Percentiles rank a stretch among this genome's conserved stretches.
Conservation (phyloP, 2,113 vertebrate species). For the Excalfactoria chinensis region DNA sequence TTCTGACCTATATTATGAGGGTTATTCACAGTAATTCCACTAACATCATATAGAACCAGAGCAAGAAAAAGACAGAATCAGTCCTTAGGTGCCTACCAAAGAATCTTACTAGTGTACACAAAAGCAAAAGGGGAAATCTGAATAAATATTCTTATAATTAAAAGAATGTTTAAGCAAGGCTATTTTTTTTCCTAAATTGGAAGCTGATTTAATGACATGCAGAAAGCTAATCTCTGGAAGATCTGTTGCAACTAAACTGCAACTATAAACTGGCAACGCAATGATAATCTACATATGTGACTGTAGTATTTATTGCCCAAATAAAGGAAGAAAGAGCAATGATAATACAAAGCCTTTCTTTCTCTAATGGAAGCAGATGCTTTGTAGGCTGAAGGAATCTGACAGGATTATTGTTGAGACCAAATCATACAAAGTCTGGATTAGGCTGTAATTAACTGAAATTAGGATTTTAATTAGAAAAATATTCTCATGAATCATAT, state of each 20-base stretch:
- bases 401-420: neutral
- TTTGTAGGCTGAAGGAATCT: neutral
- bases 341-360: neutral
- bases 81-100: neutral
- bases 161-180: neutral
- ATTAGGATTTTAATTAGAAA: neutral
- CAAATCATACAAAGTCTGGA: neutral
- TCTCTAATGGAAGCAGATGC: accelerated
- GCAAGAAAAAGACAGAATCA: conserved; percentile 13
- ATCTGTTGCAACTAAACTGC: neutral
- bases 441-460: neutral
- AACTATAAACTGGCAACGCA: neutral
- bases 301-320: neutral
- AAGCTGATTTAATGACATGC: neutral
- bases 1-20: conserved; percentile 61
- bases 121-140: neutral
- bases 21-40: conserved; percentile 48
- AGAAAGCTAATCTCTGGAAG: neutral
- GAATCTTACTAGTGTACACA: neutral
- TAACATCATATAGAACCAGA: conserved; percentile 5
- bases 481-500: neutral
- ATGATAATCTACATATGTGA: neutral
- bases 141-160: neutral
- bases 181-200: neutral
- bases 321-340: neutral